A percentile compares a stretch with the other conserved stretches of the same genome.
phyloP scores from a whole-genome alignment of 2,888 invertebrate species.

The Chrysotoxum bicinctum region DNA sequence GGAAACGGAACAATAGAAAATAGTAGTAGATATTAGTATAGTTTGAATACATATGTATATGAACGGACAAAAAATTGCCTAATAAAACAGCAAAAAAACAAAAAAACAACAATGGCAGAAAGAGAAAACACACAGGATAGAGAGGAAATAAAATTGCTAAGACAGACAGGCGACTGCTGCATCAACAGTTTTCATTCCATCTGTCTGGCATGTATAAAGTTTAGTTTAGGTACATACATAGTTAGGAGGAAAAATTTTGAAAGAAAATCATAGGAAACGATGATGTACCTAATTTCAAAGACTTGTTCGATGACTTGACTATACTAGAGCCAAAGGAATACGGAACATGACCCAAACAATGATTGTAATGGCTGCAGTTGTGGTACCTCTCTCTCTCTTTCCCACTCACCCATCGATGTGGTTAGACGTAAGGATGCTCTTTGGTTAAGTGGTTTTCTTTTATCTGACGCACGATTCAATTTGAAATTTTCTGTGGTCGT shows the following conservation, averaged over 20 bases:
- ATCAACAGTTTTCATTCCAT: slow-evolving; percentile 64
- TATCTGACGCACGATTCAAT: slow-evolving; percentile 69
- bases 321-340: slow-evolving; percentile 4
- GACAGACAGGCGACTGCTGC: slow-evolving; percentile 72
- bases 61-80: slow-evolving; percentile 47
- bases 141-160: slow-evolving; percentile 52
- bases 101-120: neutral
- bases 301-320: slow-evolving; percentile 42
- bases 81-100: slow-evolving; percentile 46
- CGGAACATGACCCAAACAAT: slow-evolving; percentile 35
- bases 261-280: slow-evolving; percentile 48
- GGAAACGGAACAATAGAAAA: slow-evolving; percentile 33
- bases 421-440: slow-evolving; percentile 51
- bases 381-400: slow-evolving; percentile 1
- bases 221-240: neutral
- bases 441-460: slow-evolving; percentile 68
- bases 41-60: slow-evolving; percentile 57
- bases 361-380: slow-evolving; percentile 46
- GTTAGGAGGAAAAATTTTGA: slow-evolving; percentile 31
- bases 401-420: slow-evolving; percentile 20
- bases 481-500: slow-evolving; percentile 40
- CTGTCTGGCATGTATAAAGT: neutral
- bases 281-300: slow-evolving; percentile 61
- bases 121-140: slow-evolving; percentile 1
- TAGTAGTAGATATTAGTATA: too few species aligned